Percentiles rank a stretch among this genome's conserved stretches.
phyloP scores from a whole-genome alignment of 1,140 invertebrate species.

The Lasioglossum baleicum region DNA sequence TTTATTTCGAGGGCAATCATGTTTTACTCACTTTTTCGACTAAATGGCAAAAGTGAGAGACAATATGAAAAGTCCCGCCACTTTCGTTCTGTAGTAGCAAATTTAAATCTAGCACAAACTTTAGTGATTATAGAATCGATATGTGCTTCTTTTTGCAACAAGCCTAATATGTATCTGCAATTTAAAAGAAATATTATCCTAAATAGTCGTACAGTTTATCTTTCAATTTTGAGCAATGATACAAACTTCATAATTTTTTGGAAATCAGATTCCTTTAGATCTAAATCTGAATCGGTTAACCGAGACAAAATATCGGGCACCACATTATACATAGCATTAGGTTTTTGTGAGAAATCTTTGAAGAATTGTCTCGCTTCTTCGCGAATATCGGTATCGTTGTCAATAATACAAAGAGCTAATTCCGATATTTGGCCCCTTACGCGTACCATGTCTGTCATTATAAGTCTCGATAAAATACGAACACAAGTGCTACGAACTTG shows the following conservation, averaged over 20 bases:
- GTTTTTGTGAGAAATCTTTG: slow-evolving; percentile 91
- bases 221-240: background rate
- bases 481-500: slow-evolving; percentile 90
- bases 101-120: slow-evolving; percentile 89
- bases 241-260: slow-evolving; percentile 89
- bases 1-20: no score
- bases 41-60: slow-evolving; percentile 84
- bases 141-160: slow-evolving; percentile 93
- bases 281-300: slow-evolving; percentile 88
- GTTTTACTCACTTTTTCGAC: slow-evolving; percentile 72
- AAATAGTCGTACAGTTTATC: background rate
- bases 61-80: slow-evolving; percentile 90
- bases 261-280: slow-evolving; percentile 89
- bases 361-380: slow-evolving; percentile 91
- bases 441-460: slow-evolving; percentile 97
- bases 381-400: slow-evolving; percentile 85
- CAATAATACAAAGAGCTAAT: slow-evolving; percentile 93
- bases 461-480: slow-evolving; percentile 92
- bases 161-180: slow-evolving; percentile 88
- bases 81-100: slow-evolving; percentile 87
- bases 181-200: slow-evolving; percentile 49
- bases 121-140: slow-evolving; percentile 94
- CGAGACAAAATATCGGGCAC: slow-evolving; percentile 96
- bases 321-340: slow-evolving; percentile 95
- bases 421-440: slow-evolving; percentile 96